Conservation (phyloP, 1,140 invertebrate species). For the Bombus fervidus region DNA sequence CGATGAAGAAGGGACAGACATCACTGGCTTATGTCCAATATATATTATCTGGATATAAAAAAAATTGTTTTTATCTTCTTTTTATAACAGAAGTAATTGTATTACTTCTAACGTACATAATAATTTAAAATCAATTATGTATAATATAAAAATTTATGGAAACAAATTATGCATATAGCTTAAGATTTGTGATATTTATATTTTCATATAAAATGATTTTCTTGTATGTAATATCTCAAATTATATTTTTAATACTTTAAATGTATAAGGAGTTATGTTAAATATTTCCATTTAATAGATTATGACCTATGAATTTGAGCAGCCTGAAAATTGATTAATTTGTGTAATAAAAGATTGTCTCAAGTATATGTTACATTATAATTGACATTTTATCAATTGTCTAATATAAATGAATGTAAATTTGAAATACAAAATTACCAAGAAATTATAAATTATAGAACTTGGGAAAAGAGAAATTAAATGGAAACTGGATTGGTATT, state of each 20-base stretch:
- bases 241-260: background rate
- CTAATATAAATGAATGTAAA: background rate
- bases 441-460: background rate
- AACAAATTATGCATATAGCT: background rate
- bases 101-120: background rate
- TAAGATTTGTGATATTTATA: background rate
- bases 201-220: background rate
- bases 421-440: background rate
- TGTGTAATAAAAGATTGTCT: background rate
- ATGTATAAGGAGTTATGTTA: background rate
- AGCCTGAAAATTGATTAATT: background rate
- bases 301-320: background rate
- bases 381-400: background rate
- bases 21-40: slow-evolving; percentile 69
- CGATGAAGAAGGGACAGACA: slow-evolving; percentile 78
- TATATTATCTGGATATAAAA: slow-evolving; percentile 24
- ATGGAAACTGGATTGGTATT: background rate
- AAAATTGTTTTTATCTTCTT: background rate
- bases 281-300: slow-evolving; percentile 26
- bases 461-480: background rate
- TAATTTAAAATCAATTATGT: background rate
- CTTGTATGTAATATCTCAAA: too few species aligned
- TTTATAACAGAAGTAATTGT: background rate
- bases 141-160: background rate
- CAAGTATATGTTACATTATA: background rate